Percentiles rank a stretch among this genome's conserved stretches.
These are phyloP conservation scores for Upupa epops DNA, from an alignment of 2,113 vertebrate species.

Conservation along the genomic window DNA sequence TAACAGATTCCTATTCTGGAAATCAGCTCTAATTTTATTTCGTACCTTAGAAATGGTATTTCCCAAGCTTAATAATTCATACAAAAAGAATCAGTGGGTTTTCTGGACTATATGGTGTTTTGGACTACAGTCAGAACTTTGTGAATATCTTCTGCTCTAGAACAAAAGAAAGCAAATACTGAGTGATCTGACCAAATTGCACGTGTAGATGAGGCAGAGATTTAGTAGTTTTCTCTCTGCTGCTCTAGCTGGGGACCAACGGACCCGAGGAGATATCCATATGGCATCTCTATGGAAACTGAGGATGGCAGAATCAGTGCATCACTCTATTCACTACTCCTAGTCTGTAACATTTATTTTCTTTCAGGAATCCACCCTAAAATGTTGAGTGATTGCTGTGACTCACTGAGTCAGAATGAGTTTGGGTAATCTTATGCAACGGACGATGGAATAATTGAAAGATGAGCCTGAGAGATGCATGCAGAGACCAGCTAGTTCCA, in stretches of 20 bases:
- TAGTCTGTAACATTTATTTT: conserved; percentile 15
- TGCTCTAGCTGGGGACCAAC: not conserved
- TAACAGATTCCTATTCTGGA: not conserved
- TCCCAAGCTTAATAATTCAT: not conserved
- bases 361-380: conserved; percentile 18
- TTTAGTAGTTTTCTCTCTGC: not conserved
- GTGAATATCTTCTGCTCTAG: not conserved
- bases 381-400: not conserved
- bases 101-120: not conserved
- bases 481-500: not conserved
- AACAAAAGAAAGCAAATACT: not conserved
- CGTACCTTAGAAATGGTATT: not conserved
- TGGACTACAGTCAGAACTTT: not conserved
- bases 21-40: not conserved
- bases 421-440: not conserved
- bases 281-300: conserved; percentile 53
- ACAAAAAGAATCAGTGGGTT: not conserved
- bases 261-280: conserved; percentile 7
- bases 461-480: not conserved
- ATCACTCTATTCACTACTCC: conserved; percentile 18
- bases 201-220: not conserved
- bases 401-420: not conserved
- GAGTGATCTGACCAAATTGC: not conserved
- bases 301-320: conserved; percentile 15
- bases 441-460: not conserved